Conservation (phyloP, 2,113 vertebrate species). For the Rana temporaria region DNA sequence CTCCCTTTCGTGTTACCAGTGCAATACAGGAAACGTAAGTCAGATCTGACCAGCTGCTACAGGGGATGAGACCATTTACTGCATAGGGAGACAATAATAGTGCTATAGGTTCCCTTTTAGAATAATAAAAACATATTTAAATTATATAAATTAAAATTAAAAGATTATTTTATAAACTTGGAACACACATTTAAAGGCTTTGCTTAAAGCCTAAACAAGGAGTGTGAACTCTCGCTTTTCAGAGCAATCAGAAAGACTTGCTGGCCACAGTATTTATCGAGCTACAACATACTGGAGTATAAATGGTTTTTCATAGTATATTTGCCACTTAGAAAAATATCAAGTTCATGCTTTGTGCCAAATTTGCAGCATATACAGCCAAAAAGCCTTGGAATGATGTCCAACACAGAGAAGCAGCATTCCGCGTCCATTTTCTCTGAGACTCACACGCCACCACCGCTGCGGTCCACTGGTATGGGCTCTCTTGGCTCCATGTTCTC, state of each 20-base stretch:
- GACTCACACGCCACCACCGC: conserved; percentile 90
- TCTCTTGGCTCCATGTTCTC: conserved; percentile 83
- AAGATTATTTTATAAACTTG: too few species aligned
- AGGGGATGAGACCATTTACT: too few species aligned
- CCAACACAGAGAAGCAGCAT: conserved; percentile 56
- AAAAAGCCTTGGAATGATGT: conserved; percentile 64
- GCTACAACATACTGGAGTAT: conserved; percentile 53
- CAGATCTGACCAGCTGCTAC: too few species aligned
- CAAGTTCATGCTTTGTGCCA: background rate
- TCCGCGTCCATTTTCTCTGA: conserved; percentile 6
- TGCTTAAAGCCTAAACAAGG: background rate
- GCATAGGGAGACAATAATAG: too few species aligned
- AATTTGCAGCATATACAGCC: conserved; percentile 26
- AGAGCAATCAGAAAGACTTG: background rate
- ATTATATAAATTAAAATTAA: too few species aligned
- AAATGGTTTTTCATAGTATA: conserved; percentile 6
- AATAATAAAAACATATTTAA: too few species aligned
- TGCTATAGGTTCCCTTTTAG: too few species aligned
- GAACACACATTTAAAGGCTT: background rate
- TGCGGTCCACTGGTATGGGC: conserved; percentile 90
- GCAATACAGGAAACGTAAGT: too few species aligned
- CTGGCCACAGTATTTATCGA: conserved; percentile 19
- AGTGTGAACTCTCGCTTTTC: background rate
- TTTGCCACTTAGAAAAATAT: background rate
- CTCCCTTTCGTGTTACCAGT: too few species aligned